Conservation (phyloP, 2,113 vertebrate genomes). For the Labeo catla region DNA sequence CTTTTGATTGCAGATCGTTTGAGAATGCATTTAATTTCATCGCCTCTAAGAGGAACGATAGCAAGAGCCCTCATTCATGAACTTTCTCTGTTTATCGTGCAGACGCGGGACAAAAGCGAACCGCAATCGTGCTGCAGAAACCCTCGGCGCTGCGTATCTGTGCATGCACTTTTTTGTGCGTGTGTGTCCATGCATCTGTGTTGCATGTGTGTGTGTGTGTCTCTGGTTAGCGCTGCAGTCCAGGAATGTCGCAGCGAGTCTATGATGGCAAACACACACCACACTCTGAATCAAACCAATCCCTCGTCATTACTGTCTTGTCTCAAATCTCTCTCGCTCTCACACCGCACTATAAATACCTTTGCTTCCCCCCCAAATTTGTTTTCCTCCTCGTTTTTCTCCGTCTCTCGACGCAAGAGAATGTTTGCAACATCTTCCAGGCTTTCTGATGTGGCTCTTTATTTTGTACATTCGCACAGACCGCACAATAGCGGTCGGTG, state of each 20-base stretch:
- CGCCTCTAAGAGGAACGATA: neutral
- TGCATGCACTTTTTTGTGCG: neutral
- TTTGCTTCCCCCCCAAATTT: slow-evolving; percentile 74
- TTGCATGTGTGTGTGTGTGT: slow-evolving; percentile 11
- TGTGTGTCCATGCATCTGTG: neutral
- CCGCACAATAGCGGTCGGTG: slow-evolving; percentile 78
- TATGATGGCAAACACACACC: slow-evolving; percentile 39
- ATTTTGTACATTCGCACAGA: slow-evolving; percentile 77
- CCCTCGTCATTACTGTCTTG: slow-evolving; percentile 75
- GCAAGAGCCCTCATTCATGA: neutral
- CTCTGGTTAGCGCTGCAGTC: slow-evolving; percentile 29
- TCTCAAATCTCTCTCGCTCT: slow-evolving; percentile 70
- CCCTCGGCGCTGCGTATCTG: neutral
- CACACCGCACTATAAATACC: slow-evolving; percentile 79
- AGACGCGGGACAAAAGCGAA: neutral
- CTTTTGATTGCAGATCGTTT: neutral
- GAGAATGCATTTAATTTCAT: neutral
- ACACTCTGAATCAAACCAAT: slow-evolving; percentile 72
- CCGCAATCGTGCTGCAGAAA: neutral
- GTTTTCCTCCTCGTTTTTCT: slow-evolving; percentile 73
- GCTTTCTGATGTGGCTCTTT: slow-evolving; percentile 80
- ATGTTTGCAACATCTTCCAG: slow-evolving; percentile 74
- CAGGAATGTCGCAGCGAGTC: slow-evolving; percentile 30
- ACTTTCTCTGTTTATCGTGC: neutral
- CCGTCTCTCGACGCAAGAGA: slow-evolving; percentile 71